Percentiles rank a stretch among this genome's conserved stretches.
These are phyloP conservation scores for Arctocebus calabarensis DNA, from an alignment of 2,797 vertebrate species.

Conservation along the genomic window DNA sequence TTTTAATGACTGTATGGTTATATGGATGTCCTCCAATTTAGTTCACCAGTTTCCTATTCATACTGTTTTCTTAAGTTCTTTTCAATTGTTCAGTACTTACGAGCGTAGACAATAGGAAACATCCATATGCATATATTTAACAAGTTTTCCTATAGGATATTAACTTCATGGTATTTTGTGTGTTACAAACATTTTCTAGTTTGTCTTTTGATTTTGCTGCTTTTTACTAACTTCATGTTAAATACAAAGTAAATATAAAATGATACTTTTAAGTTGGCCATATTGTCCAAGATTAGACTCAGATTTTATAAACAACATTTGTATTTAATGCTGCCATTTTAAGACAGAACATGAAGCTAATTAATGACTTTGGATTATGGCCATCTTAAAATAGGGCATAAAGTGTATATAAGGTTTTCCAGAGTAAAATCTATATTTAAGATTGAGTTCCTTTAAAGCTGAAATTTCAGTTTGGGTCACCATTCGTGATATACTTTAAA, in stretches of 20 bases:
- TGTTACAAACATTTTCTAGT: conserved; percentile 57
- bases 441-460: conserved; percentile 2
- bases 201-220: conserved; percentile 64
- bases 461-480: neutral
- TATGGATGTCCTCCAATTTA: neutral
- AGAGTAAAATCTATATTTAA: neutral
- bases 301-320: conserved; percentile 19
- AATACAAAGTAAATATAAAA: conserved; percentile 39
- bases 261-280: conserved; percentile 31
- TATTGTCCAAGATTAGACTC: neutral
- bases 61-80: neutral
- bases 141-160: neutral
- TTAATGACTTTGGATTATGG: neutral
- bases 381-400: neutral
- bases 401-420: neutral
- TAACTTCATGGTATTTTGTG: conserved; percentile 27
- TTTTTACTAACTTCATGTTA: conserved; percentile 68
- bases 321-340: conserved; percentile 20
- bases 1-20: neutral
- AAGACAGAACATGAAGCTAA: conserved; percentile 13
- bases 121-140: neutral
- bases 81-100: neutral
- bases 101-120: neutral
- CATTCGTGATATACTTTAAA: neutral
- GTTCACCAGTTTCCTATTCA: neutral